Evolutionary conservation across 2,888 invertebrate genomes (phyloP).

Genomic region (Acanthosepion esculentum): DNA sequence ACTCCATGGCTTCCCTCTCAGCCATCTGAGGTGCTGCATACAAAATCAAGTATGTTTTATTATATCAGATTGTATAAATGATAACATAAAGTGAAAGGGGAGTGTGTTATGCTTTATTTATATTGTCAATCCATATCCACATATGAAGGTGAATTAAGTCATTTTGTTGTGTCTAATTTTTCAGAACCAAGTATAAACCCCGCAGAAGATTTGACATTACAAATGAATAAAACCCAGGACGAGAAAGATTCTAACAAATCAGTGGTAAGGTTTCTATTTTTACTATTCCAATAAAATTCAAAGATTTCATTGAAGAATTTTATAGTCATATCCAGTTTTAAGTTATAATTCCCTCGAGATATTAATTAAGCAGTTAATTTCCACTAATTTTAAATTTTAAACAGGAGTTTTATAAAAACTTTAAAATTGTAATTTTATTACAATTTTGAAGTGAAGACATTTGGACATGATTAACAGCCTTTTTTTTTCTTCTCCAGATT

Average conservation of each 20-base stretch:
- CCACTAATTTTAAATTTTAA: too few species aligned
- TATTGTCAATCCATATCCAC: background rate
- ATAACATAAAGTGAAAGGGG: background rate
- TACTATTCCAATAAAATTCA: too few species aligned
- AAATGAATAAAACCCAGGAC: background rate
- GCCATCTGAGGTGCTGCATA: too few species aligned
- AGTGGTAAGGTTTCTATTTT: background rate
- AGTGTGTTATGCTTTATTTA: background rate
- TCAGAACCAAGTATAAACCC: background rate
- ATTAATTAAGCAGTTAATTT: too few species aligned
- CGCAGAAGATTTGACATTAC: background rate
- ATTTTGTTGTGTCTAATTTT: background rate
- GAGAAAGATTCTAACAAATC: background rate
- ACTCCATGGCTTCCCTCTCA: too few species aligned
- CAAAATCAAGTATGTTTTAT: too few species aligned
- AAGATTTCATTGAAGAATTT: too few species aligned
- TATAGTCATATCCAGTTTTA: too few species aligned
- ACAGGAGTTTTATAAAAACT: too few species aligned
- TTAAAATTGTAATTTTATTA: background rate
- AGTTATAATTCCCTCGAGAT: too few species aligned
- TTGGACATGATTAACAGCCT: too few species aligned
- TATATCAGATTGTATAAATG: too few species aligned
- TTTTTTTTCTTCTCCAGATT: background rate
- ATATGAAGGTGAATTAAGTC: background rate
- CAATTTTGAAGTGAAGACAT: background rate